Evolutionary conservation across 2,797 vertebrate species (phyloP), one percentile per base, ranked within the genome.

Genomic region (Phrynocephalus guinanensis): DNA sequence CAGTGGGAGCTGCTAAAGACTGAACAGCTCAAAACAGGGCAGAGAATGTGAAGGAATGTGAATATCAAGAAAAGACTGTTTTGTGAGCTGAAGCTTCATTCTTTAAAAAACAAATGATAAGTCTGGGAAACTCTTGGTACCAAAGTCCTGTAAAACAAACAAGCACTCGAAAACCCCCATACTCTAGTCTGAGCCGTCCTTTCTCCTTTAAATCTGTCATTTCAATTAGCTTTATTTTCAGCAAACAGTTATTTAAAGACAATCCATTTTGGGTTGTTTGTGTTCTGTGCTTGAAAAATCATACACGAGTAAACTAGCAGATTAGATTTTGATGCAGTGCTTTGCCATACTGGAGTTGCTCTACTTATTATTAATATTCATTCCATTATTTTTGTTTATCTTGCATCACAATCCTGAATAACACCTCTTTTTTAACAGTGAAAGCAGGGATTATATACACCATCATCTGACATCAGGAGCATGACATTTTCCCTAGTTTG

Each of bases 191-290:
- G 15, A 16, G 68, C 28, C 0, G 26, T n/a, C 79, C 60, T 79
- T 44, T 68, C 72, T 60, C 10, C 0, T 0, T 67, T 30, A 76
- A 79, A 79, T 75, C 70, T 33, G 0, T 60, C 70, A 78, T 44
- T 8, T 87, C 3, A 0, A 50, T 87, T 26, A 90, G 82, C 77
- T 68, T 85, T 33, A 88, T 90, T 38, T 85, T 79, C 83, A 88
- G 83, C 90, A 86, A 89, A 28, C 87, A 83, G 16, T 6, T 50
- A 90, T 73, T 81, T 8, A 0, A 9, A 79, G 1, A 0, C 75
- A 88, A 68, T 79, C 89, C 67, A 88, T 75, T 85, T 85, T 38
- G 88, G 67, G 84, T 56, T 56, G 52, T 0, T 90, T 88, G 76
- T 71, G 66, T 81, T 86, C 85, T 11, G 8, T 91, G 89, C 89